Percentiles rank a stretch among this genome's conserved stretches.
Conservation (phyloP, 2,888 invertebrate genomes). For the Idaea straminata region DNA sequence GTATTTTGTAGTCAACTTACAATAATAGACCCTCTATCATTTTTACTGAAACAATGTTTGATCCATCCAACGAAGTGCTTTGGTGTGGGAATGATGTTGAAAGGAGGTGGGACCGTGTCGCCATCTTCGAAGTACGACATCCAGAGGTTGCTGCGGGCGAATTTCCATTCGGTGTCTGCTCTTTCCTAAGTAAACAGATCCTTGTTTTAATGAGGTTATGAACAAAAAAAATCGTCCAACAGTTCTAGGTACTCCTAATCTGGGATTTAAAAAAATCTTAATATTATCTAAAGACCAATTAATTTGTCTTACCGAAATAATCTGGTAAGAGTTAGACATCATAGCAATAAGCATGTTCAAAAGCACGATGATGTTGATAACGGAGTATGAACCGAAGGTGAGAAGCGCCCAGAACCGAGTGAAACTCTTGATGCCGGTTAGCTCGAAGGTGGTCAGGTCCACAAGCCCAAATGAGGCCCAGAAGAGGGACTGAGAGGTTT, state of each 20-base stretch:
- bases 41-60: constrained; percentile 45
- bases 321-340: constrained; percentile 99
- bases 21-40: constrained; percentile 66
- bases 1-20: constrained; percentile 38
- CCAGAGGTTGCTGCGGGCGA: constrained; percentile 97
- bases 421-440: constrained; percentile 96
- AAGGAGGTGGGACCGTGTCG: constrained; percentile 95
- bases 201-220: background rate
- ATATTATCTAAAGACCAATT: too few relatives aligned
- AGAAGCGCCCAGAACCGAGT: constrained; percentile 98
- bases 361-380: constrained; percentile 97
- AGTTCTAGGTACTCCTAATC: too few relatives aligned
- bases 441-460: constrained; percentile 95
- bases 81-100: constrained; percentile 94
- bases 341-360: constrained; percentile 99
- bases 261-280: too few relatives aligned
- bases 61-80: constrained; percentile 82
- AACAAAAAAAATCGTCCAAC: too few relatives aligned
- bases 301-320: constrained; percentile 90
- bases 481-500: constrained; percentile 98
- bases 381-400: constrained; percentile 98
- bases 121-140: constrained; percentile 98
- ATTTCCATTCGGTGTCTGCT: constrained; percentile 98
- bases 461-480: constrained; percentile 99
- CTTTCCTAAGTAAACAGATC: constrained; percentile 83